These are phyloP conservation scores for Acrocephalus arundinaceus DNA, from an alignment of 2,113 vertebrate genomes.

Conservation along the genomic window DNA sequence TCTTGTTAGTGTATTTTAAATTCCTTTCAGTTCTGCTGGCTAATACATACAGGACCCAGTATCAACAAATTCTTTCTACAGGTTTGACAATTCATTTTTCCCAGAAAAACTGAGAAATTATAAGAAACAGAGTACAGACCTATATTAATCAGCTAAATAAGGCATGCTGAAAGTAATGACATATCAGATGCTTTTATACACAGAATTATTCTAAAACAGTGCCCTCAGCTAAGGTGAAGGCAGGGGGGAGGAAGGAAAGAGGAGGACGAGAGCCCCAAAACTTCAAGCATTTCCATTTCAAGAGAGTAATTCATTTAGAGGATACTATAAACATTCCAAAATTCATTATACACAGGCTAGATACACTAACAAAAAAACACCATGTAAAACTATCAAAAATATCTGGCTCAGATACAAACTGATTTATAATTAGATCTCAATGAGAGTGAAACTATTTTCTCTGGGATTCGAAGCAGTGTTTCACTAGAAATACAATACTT, in stretches of 20 bases:
- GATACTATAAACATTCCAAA: background rate
- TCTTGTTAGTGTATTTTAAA: background rate
- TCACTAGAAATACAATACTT: background rate
- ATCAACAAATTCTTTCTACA: background rate
- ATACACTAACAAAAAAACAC: background rate
- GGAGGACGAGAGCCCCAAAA: background rate
- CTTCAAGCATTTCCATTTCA: background rate
- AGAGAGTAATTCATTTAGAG: background rate
- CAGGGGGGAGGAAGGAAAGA: rapidly evolving
- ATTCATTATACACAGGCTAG: background rate
- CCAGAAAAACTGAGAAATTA: background rate
- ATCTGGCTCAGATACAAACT: background rate
- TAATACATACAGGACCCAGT: background rate
- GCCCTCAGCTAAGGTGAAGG: background rate
- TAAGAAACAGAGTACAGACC: background rate
- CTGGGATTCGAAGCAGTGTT: background rate
- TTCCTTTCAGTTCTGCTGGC: background rate
- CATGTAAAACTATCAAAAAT: background rate
- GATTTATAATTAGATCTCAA: background rate
- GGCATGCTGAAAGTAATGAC: background rate
- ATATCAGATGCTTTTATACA: background rate
- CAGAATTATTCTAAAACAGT: background rate
- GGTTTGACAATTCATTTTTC: background rate
- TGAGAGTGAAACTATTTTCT: background rate
- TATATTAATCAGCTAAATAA: background rate